Evolutionary conservation across 2,113 vertebrate genomes (phyloP).

Genomic region (Thunnus maccoyii): DNA sequence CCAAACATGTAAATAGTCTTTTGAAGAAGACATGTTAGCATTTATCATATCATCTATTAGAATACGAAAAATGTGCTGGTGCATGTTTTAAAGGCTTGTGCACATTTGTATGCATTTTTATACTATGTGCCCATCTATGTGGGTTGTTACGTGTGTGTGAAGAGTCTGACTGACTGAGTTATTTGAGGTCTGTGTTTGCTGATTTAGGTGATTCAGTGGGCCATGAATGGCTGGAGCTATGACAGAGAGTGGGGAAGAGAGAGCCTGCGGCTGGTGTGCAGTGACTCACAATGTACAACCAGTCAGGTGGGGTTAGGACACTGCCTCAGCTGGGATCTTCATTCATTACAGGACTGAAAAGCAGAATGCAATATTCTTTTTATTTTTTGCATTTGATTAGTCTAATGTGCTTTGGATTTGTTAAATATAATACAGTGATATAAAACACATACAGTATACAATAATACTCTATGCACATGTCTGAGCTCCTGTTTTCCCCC

Average conservation of each 20-base stretch:
- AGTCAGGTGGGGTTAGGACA: conserved; percentile 44
- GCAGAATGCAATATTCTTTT: not conserved
- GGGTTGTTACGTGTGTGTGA: not conserved
- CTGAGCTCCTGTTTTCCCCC: not conserved
- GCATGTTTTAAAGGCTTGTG: not conserved
- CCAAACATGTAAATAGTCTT: not conserved
- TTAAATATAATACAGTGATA: not conserved
- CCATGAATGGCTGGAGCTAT: conserved; percentile 53
- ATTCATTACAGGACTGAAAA: conserved; percentile 29
- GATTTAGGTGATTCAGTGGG: conserved; percentile 51
- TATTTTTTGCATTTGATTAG: not conserved
- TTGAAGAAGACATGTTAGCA: not conserved
- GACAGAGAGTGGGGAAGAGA: conserved; percentile 40
- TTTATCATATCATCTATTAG: not conserved
- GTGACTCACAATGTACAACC: conserved; percentile 64
- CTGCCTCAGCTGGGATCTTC: conserved; percentile 21
- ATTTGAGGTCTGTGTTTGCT: conserved; percentile 31
- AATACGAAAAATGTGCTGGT: not conserved
- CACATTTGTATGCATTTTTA: not conserved
- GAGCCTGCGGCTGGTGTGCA: conserved; percentile 60
- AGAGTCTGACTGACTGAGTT: conserved; percentile 6
- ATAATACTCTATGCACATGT: not conserved
- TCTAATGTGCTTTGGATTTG: not conserved
- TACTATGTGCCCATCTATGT: not conserved
- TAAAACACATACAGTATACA: not conserved